Base-by-base conservation (phyloP, 2,113 vertebrate species). In the Rhagologus leucostigma region DNA sequence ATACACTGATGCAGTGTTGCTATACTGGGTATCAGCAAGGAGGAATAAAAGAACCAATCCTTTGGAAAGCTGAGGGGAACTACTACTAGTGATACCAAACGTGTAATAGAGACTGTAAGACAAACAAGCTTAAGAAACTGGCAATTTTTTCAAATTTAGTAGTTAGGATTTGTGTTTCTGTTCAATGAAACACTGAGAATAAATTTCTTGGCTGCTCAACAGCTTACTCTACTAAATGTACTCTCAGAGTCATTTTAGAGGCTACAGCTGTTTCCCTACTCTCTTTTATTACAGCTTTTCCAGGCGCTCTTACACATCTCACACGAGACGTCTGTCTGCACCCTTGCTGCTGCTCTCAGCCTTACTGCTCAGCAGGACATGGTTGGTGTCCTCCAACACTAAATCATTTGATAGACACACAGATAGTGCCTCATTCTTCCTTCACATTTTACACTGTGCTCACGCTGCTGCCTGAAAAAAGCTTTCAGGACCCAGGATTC, bases 271-370 rank as follows among this genome's bases (percentile, higher is more conserved):
- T 93, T 95, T 91, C 67, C 59, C 53, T 77, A 5, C 32, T 76
- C 56, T 85, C 59, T 88, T 93, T 90, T 74, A 86, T 90, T 89
- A 86, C 71, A 84, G 89, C 64, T 93, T 88, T 96, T 96, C 64
- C 81, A 81, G 73, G 73, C 44, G 0, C 52, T 87, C 35, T 70
- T 84, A 33, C 73, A 77, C 60, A 92, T 89, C 84, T 91, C 86
- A 75, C 42, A 57, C 0, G 4, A 92, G 86, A 89, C 2, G 6
- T 47, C 69, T 87, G 84, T 84, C 91, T 91, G 77, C 80, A 68
- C 69, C 56, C 60, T 84, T 35, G 52, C 93, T 89, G 84, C 86
- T 67, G 86, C 86, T 63, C 87, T 50, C 59, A 22, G 71, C 53
- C 80, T 33, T 23, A 17, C 41, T 70, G 76, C 89, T 64, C 89